A percentile compares a stretch with the other conserved stretches of the same genome.
Evolutionary conservation across 2,113 vertebrate genomes (phyloP).

Genomic region (Condylura cristata): DNA sequence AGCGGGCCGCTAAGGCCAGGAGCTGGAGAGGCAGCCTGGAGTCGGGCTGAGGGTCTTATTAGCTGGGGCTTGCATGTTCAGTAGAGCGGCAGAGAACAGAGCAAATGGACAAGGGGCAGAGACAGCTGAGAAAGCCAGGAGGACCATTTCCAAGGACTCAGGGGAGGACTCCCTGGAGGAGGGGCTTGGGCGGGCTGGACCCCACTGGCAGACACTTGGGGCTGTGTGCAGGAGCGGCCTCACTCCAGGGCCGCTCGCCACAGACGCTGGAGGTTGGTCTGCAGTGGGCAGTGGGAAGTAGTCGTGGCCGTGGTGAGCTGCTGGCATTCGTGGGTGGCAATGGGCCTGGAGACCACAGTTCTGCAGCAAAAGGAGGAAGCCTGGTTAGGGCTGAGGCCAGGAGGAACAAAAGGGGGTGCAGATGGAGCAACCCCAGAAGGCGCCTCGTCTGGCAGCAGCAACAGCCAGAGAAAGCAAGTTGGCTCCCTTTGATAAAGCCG

Average conservation of each 20-base stretch:
- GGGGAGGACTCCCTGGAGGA: too few species aligned
- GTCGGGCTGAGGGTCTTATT: accelerated
- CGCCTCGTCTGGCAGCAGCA: neutral
- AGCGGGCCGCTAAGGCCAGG: neutral
- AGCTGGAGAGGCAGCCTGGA: accelerated
- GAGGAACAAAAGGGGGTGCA: neutral
- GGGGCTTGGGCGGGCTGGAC: too few species aligned
- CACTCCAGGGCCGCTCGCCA: accelerated
- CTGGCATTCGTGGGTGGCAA: accelerated
- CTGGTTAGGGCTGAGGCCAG: neutral
- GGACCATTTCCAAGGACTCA: neutral
- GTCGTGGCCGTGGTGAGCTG: accelerated
- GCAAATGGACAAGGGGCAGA: too few species aligned
- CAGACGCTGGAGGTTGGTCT: neutral
- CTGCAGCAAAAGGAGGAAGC: neutral
- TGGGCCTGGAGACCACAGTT: accelerated
- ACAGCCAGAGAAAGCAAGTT: neutral
- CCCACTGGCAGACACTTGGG: too few species aligned
- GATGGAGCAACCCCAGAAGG: neutral
- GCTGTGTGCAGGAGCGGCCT: accelerated
- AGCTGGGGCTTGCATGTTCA: neutral
- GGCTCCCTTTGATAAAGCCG: neutral
- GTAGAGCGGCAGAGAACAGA: neutral
- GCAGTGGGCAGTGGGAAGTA: neutral
- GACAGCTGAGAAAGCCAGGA: neutral